A percentile compares a stretch with the other conserved stretches of the same genome.
Evolutionary conservation across 64 coral and sea anemone species (phyloP).

Genomic region (Platygyra sinensis): DNA sequence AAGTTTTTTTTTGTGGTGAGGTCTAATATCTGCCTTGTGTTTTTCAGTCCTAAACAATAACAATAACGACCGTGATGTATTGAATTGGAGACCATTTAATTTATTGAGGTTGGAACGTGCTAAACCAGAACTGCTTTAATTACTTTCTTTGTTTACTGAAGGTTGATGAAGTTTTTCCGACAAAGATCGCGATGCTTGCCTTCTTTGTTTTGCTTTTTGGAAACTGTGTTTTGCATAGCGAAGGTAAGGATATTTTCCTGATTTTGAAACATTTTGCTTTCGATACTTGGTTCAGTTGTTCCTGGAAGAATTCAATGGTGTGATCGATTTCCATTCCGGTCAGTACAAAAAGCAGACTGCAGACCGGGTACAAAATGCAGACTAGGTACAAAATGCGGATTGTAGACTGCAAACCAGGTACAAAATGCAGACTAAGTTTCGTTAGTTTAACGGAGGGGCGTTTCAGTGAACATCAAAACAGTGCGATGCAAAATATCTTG

Average conservation of each 20-base stretch:
- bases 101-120: too few species aligned
- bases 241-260: constrained; percentile 4
- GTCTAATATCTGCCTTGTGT: not conserved
- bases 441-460: too few species aligned
- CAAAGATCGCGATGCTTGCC: constrained; percentile 1
- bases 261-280: not conserved
- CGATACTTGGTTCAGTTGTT: not conserved
- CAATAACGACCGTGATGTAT: not conserved
- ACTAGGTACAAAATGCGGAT: too few species aligned
- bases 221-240: not conserved
- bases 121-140: not conserved
- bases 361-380: too few species aligned
- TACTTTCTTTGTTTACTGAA: not conserved
- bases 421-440: too few species aligned
- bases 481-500: too few species aligned
- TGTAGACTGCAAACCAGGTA: too few species aligned
- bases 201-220: not conserved
- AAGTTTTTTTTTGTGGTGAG: not conserved
- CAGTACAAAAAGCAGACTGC: too few species aligned
- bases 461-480: too few species aligned
- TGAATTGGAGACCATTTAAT: not conserved
- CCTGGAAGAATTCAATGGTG: not conserved
- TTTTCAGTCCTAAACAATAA: constrained; percentile 11
- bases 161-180: not conserved
- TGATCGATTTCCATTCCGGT: not conserved